A percentile compares a stretch with the other conserved stretches of the same genome.
Evolutionary conservation across 1,140 invertebrate genomes (phyloP).

Genomic region (Luehdorfia chinensis): DNA sequence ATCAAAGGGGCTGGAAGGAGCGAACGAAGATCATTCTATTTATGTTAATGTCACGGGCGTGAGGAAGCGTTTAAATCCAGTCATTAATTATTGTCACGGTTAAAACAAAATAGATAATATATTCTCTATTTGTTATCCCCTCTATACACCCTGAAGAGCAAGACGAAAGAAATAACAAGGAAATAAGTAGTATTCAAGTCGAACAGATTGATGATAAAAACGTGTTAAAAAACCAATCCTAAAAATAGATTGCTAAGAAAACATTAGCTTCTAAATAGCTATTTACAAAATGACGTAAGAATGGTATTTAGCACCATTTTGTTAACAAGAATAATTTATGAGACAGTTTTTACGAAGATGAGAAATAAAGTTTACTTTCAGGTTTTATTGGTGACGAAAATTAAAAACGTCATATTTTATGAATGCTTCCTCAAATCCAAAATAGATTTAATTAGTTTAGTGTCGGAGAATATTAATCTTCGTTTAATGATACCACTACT

Average conservation of each 20-base stretch:
- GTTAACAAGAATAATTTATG: conserved; percentile 69
- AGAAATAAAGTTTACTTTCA: conserved; percentile 53
- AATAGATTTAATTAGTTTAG: conserved; percentile 29
- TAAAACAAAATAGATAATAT: conserved; percentile 75
- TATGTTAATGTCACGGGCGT: conserved; percentile 75
- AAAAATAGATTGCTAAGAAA: conserved; percentile 49
- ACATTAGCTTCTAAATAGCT: conserved; percentile 56
- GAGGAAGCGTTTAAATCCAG: conserved; percentile 76
- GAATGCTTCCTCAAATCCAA: conserved; percentile 52
- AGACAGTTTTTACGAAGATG: conserved; percentile 40
- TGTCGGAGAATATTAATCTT: conserved; percentile 3
- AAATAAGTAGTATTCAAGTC: conserved; percentile 57
- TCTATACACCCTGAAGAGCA: conserved; percentile 55
- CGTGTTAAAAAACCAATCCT: conserved; percentile 62
- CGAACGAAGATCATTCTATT: conserved; percentile 74
- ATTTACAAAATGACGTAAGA: conserved; percentile 50
- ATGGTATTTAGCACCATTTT: conserved; percentile 72
- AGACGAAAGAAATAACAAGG: conserved; percentile 68
- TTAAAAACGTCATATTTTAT: conserved; percentile 41
- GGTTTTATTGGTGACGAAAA: conserved; percentile 52
- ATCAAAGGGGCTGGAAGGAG: conserved; percentile 68
- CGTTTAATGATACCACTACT: too few relatives aligned
- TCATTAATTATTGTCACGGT: conserved; percentile 75
- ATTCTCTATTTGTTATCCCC: conserved; percentile 68
- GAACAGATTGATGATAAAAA: conserved; percentile 66